Base-by-base conservation (phyloP, 2,888 invertebrate genomes). In the Polyommatus iphigenia region DNA sequence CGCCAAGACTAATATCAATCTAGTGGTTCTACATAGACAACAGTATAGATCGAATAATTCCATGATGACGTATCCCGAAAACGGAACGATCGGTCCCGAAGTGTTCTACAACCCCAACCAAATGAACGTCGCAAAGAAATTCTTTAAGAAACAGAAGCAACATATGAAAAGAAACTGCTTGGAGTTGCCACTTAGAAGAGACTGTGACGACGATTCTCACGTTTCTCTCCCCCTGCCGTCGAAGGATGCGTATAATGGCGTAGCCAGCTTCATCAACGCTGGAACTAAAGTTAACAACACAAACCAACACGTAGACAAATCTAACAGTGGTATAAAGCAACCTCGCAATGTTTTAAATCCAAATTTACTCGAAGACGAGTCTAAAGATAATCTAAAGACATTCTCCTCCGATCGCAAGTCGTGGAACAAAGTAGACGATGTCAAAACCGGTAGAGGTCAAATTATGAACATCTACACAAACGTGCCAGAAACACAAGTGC, bases 41-140 rank as follows among this genome's bases (percentile, higher is more conserved):
- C 97, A 97, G 83, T 97, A 97, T 84, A 94, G 97, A 77, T 96
- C 96, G 0, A 96, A 96, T 82, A 96, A 96, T 83, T 95, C 95
- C 0, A 95, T 95, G 86, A 96, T 96, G 83, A 96, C 96, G 0
- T 95, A 95, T 79, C 95, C 95, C 0, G 95, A 95, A 50, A 93
- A 91, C 0, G 89, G 89, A 0, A 90, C 91, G 0, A 82, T 91
- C 0, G 96, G 96, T 0, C 96, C 97, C 0, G 97, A 97, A 80
- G 95, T 97, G 85, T 99, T 98, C 89, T 98, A 98, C 87, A 98
- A 99, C 89, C 98, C 98, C 0, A 97, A 98, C 88, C 99, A 99
- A 90, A 98, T 98, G 89, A 98, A 98, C 59, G 98, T 98, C 0
- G 99, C 99, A 0, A 96, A 98, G 81, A 98, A 98, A 86, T 99